Evolutionary conservation across 1,140 invertebrate species (phyloP), one percentile per base, ranked within the genome.

Genomic region (Venturia canescens): DNA sequence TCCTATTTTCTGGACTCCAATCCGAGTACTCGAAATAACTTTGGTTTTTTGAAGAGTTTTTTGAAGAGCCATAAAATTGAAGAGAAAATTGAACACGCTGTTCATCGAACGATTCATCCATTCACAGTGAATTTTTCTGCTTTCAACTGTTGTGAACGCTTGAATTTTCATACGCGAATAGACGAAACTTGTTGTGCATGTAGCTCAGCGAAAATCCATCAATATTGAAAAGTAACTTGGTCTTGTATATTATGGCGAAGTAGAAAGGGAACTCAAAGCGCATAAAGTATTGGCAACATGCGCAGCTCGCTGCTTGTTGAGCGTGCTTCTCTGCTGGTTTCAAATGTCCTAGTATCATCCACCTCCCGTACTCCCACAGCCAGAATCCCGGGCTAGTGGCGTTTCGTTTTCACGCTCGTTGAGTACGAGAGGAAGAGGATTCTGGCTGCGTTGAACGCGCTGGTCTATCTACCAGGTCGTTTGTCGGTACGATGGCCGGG

Each of bases 361-460:
- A 44, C 77, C 21, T 44, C 38, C 38, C 38, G 13, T 44, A 11
- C 38, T 44, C n/a, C n/a, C 69, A 26, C 44, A 18, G 66, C 66
- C 66, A 69, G 66, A 69, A 48, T 18, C 72, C 80, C 23, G 18
- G 6, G 27, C 66, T 71, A 57, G 60, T 38, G 75, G 79, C 78
- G 82, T 86, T 87, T 84, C 80, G 83, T 86, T 87, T 87, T 86
- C 83, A 83, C 85, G 84, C 83, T 85, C 84, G 84, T 87, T 84
- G 84, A 85, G 71, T 85, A 83, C 83, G 79, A 80, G 69, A 83
- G 80, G 75, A 80, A 85, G 82, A 76, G 72, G 44, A 75, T 77
- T 63, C 60, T 38, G 57, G 50, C 31, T 34, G 75, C 75, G 53
- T 77, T 77, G 29, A 77, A 77, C 34, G n/a, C 57, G 60, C 75